Percentiles rank a stretch among this genome's conserved stretches.
These are phyloP conservation scores for Acanthoscelides obtectus DNA, from an alignment of 2,888 invertebrate species.

Conservation along the genomic window DNA sequence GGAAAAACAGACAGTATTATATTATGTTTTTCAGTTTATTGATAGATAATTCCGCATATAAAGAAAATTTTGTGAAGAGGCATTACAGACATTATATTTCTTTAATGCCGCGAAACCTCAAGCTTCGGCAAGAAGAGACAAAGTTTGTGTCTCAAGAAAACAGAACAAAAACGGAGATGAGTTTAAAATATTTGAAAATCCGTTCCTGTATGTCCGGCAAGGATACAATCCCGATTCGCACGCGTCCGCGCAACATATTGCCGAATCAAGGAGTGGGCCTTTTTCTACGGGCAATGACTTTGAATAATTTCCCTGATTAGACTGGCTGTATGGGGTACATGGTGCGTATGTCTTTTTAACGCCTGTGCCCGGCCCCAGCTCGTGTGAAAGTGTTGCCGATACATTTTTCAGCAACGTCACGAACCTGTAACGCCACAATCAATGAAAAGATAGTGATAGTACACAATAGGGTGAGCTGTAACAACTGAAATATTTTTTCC, in stretches of 20 bases:
- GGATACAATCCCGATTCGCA: neutral
- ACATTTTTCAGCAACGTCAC: neutral
- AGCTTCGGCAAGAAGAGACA: too few species aligned
- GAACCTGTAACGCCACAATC: neutral
- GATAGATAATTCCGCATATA: too few species aligned
- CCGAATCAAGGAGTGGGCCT: constrained; percentile 23
- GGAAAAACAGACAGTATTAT: too few species aligned
- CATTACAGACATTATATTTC: too few species aligned
- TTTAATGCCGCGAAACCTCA: too few species aligned
- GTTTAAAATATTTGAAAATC: neutral
- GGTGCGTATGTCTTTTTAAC: neutral
- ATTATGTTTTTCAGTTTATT: too few species aligned
- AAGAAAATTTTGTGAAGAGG: too few species aligned
- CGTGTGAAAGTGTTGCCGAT: neutral
- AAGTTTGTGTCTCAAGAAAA: too few species aligned
- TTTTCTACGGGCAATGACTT: constrained; percentile 30
- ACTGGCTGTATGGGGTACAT: constrained; percentile 4
- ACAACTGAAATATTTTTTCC: too few species aligned
- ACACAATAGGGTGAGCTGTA: too few species aligned
- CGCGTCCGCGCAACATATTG: constrained; percentile 22
- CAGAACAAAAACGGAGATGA: too few species aligned
- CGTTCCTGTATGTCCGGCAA: neutral
- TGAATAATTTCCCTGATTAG: constrained; percentile 32
- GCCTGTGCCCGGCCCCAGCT: neutral
- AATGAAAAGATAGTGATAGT: too few species aligned